Conservation (phyloP, 2,113 vertebrate genomes). For the Apodemus sylvaticus region DNA sequence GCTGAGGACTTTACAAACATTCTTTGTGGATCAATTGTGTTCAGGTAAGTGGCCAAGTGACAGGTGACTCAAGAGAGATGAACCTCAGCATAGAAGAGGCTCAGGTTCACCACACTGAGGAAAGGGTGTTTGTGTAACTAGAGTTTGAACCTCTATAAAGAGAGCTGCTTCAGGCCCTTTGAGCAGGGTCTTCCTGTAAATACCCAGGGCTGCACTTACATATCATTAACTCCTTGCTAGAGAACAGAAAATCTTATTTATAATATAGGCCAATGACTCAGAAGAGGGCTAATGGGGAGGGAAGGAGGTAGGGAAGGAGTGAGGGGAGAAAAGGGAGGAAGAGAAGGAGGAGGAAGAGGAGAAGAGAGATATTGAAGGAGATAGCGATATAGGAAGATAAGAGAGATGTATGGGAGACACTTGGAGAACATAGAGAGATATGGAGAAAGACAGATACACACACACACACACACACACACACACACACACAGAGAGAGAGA, state of each 20-base stretch:
- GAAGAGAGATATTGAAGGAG: not conserved
- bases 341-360: not conserved
- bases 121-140: not conserved
- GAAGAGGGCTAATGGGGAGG: not conserved
- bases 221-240: not conserved
- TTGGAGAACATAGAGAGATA: not conserved
- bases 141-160: not conserved
- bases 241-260: not conserved
- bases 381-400: not conserved
- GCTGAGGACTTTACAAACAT: not conserved
- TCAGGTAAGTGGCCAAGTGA: not conserved
- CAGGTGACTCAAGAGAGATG: rapidly evolving
- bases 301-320: not conserved
- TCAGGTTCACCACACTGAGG: not conserved
- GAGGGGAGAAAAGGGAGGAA: not conserved
- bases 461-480: not conserved
- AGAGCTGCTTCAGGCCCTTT: not conserved
- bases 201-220: not conserved
- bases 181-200: not conserved
- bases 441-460: not conserved
- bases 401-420: not conserved
- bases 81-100: not conserved
- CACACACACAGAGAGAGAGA: not conserved
- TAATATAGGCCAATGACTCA: not conserved
- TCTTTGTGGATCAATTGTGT: not conserved